Base-by-base conservation (phyloP, 2,888 invertebrate genomes). In the Mythimna impura region DNA sequence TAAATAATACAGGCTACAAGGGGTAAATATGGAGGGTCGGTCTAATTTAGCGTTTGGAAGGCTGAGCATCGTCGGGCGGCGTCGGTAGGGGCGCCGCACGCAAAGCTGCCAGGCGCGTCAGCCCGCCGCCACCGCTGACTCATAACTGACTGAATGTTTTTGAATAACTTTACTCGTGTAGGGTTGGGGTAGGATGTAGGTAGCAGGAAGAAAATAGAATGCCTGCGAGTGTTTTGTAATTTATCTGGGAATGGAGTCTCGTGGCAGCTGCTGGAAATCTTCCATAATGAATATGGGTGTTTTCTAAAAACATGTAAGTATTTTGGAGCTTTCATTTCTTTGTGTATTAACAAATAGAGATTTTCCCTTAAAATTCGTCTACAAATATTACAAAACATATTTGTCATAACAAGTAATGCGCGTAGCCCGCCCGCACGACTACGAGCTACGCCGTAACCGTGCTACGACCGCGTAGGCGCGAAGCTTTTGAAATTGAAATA, bases 81-180 rank as follows among this genome's bases (percentile, higher is more conserved):
- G 71, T 50, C 60, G 71, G 20, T 50, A 47, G 66, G 55, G 88
- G 86, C 88, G 87, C 88, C 89, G 64, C 89, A 88, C 87, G 88
- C 88, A 74, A 85, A 55, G 58, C 57, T 12, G 20, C 63, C 40
- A 55, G 78, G n/a, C 86, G 83, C 82, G 83, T 70, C 84, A 62
- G 65, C 61, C 69, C 66, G 85, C 73, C 85, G 83, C 81, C 83
- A 57, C 52, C 84, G 67, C 87, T 86, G 87, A 83, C 83, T 86
- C 85, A 83, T 76, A 58, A 43, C 43, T 43, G 20, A 75, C 74
- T 81, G 77, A 79, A 67, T 73, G 54, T 66, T 83, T 71, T 80
- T 70, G 71, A 76, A 80, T 67, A 67, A 80, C 47, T 75, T 80
- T 64, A 76, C 55, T 52, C 36, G 47, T 52, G 20, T 34, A 60